These are phyloP conservation scores for Chironomus riparius DNA, from an alignment of 2,888 invertebrate genomes.

Conservation along the genomic window DNA sequence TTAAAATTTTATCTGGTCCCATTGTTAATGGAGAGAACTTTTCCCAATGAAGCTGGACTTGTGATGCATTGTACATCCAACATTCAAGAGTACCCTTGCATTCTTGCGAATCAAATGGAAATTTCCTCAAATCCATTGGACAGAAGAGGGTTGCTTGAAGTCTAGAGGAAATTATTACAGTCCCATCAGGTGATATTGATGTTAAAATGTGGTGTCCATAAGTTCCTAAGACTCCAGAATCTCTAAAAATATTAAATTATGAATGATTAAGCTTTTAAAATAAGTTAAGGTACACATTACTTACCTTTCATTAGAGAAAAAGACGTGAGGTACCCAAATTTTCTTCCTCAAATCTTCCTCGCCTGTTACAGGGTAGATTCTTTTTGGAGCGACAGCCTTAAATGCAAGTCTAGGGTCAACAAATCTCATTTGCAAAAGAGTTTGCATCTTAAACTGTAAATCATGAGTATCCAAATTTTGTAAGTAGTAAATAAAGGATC, in stretches of 20 bases:
- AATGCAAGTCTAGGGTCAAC: slow-evolving; percentile 64
- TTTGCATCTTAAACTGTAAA: slow-evolving; percentile 76
- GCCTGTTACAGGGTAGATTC: slow-evolving; percentile 58
- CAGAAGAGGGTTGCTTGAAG: slow-evolving; percentile 76
- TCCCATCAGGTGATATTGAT: slow-evolving; percentile 68
- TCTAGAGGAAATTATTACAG: slow-evolving; percentile 66
- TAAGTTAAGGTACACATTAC: too few species aligned
- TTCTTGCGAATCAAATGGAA: slow-evolving; percentile 77
- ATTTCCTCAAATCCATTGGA: slow-evolving; percentile 77
- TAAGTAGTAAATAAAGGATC: slow-evolving; percentile 73
- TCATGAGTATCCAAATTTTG: slow-evolving; percentile 76
- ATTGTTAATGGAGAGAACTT: slow-evolving; percentile 61
- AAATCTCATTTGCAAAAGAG: slow-evolving; percentile 70
- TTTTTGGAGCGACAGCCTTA: slow-evolving; percentile 55
- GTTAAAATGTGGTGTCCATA: slow-evolving; percentile 68
- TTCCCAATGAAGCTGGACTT: slow-evolving; percentile 68
- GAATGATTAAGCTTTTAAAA: background rate
- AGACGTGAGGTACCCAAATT: slow-evolving; percentile 79
- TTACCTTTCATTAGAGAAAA: slow-evolving; percentile 62
- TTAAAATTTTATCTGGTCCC: slow-evolving; percentile 66
- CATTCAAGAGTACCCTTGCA: slow-evolving; percentile 73
- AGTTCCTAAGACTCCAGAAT: slow-evolving; percentile 67
- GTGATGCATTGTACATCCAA: slow-evolving; percentile 74
- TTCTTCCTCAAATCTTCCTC: slow-evolving; percentile 58
- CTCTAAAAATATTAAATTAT: slow-evolving; percentile 36